Evolutionary conservation across 92 coral and sea anemone species (phyloP).

Genomic region (Porites rus): DNA sequence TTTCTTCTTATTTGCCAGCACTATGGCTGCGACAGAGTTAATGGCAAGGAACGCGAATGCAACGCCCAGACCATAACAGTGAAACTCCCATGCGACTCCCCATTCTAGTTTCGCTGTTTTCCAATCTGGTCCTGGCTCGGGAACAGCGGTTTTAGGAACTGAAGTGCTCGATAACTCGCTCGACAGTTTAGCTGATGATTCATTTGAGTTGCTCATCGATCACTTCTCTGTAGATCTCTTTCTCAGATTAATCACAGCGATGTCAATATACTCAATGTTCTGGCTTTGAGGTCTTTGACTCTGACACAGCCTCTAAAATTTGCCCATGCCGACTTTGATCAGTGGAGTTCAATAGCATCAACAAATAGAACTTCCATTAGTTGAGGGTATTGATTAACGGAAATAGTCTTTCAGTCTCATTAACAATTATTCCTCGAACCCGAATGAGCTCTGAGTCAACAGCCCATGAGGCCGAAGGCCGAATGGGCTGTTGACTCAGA

Average conservation of each 20-base stretch:
- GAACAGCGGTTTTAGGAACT: background rate
- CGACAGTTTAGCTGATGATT: background rate
- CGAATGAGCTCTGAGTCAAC: too few relatives aligned
- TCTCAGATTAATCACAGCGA: background rate
- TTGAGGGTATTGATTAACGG: background rate
- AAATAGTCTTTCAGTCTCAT: too few relatives aligned
- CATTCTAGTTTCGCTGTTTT: constrained; percentile 73
- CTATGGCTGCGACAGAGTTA: constrained; percentile 67
- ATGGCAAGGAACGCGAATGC: constrained; percentile 67
- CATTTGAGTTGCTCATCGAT: background rate
- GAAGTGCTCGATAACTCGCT: background rate
- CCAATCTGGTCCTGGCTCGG: constrained; percentile 90
- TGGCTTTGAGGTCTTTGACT: background rate
- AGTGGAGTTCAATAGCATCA: background rate
- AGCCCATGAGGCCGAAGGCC: too few relatives aligned
- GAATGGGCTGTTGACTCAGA: too few relatives aligned
- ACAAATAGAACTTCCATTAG: background rate
- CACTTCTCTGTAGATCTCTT: background rate
- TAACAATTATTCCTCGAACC: too few relatives aligned
- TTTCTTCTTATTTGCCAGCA: constrained; percentile 21
- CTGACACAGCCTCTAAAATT: background rate
- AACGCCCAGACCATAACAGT: constrained; percentile 85
- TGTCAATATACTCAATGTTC: background rate
- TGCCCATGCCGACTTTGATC: background rate
- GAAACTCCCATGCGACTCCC: constrained; percentile 87